Evolutionary conservation across 2,888 invertebrate species (phyloP), one percentile per base, ranked within the genome.

Genomic region (Syrphus vitripennis): DNA sequence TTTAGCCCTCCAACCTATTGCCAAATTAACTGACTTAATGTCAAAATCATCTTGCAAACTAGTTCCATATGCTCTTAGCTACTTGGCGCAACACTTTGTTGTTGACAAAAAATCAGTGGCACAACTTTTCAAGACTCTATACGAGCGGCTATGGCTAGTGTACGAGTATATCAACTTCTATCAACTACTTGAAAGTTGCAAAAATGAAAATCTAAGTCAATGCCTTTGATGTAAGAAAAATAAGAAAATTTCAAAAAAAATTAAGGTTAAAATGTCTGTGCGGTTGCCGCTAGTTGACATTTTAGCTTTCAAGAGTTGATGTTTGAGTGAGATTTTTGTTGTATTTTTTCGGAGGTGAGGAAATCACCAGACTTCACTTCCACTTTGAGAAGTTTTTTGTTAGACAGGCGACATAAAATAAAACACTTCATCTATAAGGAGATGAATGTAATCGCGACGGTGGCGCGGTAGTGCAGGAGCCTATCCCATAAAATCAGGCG

Each of bases 21-120:
- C 86, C 86, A 86, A 86, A 86, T 86, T 86, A 86, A 86, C 86
- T 69, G 70, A 70, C 86, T 86, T 86, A 86, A 86, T 86, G 86
- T 86, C 86, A 86, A 86, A 86, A 86, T 78, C 86, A 86, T 86
- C 86, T 81, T 26, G 74, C 74, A 75, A 80, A 76, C 80, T 70
- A 75, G 80, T 80, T 83, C 70, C 80, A 70, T 63, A 59, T 42
- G 14, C 24, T 21, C 10, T 26, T 2, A 21, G 29, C 29, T 37
- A 19, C 6, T 37, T 34, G 40, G 37, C 21, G 31, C 34, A 70
- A 75, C 55, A 71, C 57, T 70, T 55, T 42, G 55, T 67, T 67
- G 69, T 82, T 83, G 75, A 79, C 80, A 71, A 80, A 63, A 29
- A 84, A 80, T 81, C 84, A 69, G 86, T 77, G 86, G 86, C 86